phyloP scores from a whole-genome alignment of 2,113 vertebrate species.

The Calidris pygmaea region DNA sequence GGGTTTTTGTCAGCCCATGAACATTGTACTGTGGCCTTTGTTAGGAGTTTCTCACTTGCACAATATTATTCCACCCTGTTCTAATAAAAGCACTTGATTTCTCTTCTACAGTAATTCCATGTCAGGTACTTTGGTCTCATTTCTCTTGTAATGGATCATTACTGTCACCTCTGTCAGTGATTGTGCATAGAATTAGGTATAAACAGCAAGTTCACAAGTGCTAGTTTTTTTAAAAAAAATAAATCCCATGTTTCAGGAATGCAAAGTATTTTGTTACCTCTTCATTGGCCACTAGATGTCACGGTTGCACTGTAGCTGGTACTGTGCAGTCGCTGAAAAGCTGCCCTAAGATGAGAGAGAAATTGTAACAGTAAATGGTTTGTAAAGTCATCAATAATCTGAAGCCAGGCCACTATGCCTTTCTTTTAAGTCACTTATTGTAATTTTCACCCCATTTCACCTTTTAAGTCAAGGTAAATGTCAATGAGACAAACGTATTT shows the following conservation, averaged over 20 bases:
- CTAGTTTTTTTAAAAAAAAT: not conserved
- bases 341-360: not conserved
- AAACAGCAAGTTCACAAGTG: not conserved
- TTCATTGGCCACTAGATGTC: slow-evolving; percentile 67
- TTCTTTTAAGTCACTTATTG: not conserved
- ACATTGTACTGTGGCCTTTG: not conserved
- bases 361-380: not conserved
- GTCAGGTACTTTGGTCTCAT: not conserved
- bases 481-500: not conserved
- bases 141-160: not conserved
- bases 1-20: not conserved
- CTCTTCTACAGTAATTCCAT: not conserved
- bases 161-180: not conserved
- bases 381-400: not conserved
- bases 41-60: not conserved
- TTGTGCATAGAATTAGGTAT: not conserved
- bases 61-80: not conserved
- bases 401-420: not conserved
- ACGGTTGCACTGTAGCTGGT: not conserved
- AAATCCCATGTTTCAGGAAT: not conserved
- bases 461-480: not conserved
- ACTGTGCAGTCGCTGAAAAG: not conserved
- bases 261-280: not conserved
- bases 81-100: not conserved
- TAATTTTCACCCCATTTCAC: not conserved